Conservation (phyloP, 2,113 vertebrate species). For the Setophaga petechia region DNA sequence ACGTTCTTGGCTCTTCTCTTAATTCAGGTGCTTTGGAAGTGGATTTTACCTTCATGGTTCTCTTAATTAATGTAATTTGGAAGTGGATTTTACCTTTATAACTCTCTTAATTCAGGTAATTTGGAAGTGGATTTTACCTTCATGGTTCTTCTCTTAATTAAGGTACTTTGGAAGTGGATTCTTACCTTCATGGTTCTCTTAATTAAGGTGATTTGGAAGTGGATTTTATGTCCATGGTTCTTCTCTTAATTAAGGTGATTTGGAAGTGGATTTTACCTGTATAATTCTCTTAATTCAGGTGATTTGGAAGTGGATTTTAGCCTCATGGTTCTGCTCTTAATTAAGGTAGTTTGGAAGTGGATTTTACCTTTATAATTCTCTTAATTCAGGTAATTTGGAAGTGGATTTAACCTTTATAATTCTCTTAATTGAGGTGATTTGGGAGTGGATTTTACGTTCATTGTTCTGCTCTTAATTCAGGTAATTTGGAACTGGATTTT, state of each 20-base stretch:
- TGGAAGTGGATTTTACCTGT: conserved; percentile 88
- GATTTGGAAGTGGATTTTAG: conserved; percentile 33
- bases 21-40: conserved; percentile 87
- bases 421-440: conserved; percentile 89
- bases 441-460: conserved; percentile 89
- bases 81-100: conserved; percentile 84
- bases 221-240: conserved; percentile 89
- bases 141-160: conserved; percentile 78
- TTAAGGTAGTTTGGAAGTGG: conserved; percentile 86
- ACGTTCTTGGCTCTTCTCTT: conserved; percentile 72
- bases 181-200: conserved; percentile 67
- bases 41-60: conserved; percentile 87
- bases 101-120: conserved; percentile 89
- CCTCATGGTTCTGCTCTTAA: conserved; percentile 89
- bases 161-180: too few species aligned
- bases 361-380: conserved; percentile 78
- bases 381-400: not conserved
- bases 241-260: conserved; percentile 86
- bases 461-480: too few species aligned
- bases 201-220: conserved; percentile 87
- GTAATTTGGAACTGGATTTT: conserved; percentile 82
- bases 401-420: conserved; percentile 87
- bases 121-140: conserved; percentile 87
- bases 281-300: not conserved
- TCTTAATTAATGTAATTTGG: too few species aligned